Conservation (phyloP, 2,113 vertebrate species). For the Eclectus roratus region DNA sequence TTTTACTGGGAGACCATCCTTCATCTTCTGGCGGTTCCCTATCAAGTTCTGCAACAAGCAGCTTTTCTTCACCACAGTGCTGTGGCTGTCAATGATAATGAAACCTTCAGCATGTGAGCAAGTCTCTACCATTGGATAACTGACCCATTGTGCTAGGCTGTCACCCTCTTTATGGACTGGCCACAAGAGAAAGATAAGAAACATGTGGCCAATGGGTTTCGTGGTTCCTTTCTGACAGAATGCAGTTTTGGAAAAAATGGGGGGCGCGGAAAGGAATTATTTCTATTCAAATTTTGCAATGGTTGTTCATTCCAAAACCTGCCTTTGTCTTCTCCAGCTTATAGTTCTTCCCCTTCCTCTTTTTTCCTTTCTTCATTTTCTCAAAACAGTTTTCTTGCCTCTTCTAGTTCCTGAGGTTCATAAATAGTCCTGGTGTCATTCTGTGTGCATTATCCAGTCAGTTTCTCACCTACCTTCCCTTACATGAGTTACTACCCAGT, state of each 20-base stretch:
- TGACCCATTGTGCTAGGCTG: not conserved
- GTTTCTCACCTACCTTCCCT: fast-evolving
- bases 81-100: not conserved
- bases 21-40: not conserved
- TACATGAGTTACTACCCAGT: not conserved
- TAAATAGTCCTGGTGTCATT: not conserved
- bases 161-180: not conserved
- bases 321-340: not conserved
- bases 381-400: not conserved
- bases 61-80: not conserved
- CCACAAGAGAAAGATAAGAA: not conserved
- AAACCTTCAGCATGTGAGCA: not conserved
- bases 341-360: not conserved
- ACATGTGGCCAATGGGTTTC: not conserved
- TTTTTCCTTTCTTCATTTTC: not conserved
- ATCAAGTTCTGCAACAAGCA: not conserved
- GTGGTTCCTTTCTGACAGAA: not conserved
- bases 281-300: not conserved
- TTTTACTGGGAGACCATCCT: not conserved
- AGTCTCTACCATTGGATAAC: not conserved
- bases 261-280: not conserved
- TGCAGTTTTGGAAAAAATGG: not conserved
- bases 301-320: not conserved
- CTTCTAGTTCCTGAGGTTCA: not conserved
- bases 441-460: not conserved